Evolutionary conservation across 1,140 invertebrate genomes (phyloP).

Genomic region (Caenorhabditis brenneri): DNA sequence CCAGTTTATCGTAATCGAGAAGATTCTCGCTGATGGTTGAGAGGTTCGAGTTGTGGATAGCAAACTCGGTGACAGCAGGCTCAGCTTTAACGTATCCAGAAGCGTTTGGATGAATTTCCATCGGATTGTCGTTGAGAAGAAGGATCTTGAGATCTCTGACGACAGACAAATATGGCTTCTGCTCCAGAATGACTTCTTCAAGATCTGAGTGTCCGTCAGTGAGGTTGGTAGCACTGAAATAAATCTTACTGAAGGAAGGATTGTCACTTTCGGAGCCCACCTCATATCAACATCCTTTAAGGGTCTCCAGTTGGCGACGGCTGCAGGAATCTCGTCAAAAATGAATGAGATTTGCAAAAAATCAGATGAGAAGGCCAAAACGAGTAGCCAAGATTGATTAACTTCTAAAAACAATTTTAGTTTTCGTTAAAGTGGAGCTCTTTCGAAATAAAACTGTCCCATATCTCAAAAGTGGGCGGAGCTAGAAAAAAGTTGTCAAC

Average conservation of each 20-base stretch:
- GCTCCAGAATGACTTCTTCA: conserved; percentile 34
- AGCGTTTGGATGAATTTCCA: conserved; percentile 13
- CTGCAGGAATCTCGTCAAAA: conserved; percentile 38
- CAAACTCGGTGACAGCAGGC: not conserved
- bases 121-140: not conserved
- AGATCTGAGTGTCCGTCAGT: conserved; percentile 26
- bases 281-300: conserved; percentile 50
- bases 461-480: too few species aligned
- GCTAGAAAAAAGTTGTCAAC: too few species aligned
- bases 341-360: too few species aligned
- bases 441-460: too few species aligned
- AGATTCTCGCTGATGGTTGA: not conserved
- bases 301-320: not conserved
- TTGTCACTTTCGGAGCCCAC: not conserved
- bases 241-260: too few species aligned
- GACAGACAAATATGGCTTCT: conserved; percentile 18
- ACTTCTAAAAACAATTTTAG: too few species aligned
- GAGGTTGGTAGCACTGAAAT: conserved; percentile 41
- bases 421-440: too few species aligned
- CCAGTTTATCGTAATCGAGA: not conserved
- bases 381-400: too few species aligned
- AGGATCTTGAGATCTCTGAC: conserved; percentile 41
- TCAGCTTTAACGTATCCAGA: not conserved
- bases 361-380: too few species aligned
- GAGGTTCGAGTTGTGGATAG: not conserved